Evolutionary conservation across 1,140 invertebrate species (phyloP), one percentile per base, ranked within the genome.

Genomic region (Lycorma delicatula): DNA sequence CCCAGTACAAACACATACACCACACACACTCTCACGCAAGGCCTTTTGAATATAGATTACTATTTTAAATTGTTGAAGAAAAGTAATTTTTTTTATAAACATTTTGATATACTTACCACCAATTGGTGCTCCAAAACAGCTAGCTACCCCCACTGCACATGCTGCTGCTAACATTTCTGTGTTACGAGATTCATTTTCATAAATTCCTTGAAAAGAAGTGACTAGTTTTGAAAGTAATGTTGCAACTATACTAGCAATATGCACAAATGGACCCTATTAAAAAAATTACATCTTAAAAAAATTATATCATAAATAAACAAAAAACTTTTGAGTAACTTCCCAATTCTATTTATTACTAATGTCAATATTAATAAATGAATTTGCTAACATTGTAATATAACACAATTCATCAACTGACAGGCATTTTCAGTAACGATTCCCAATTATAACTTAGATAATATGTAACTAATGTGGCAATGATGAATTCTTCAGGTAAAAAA

Each of bases 191-290:
- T 97, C 93, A 77, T 97, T 98, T 70, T 91, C 86, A 74, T 93
- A 93, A 66, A 94, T 93, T 20, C 89, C 88, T 75, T 93, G 87
- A 73, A 98, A 97, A 27, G 91, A 91, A 34, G 91, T 91, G 55
- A 96, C 86, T 62, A 94, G 72, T 76, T 95, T 96, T 56, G 91
- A 92, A 7, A 98, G 78, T 18, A 97, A 78, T 7, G 92, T 90
- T 12, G 94, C 94, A 47, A 93, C 88, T 72, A 97, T 96, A 70
- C 91, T 95, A 59, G 93, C 93, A 65, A 98, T 95, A 75, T 98
- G 94, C 46, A 96, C 93, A 74, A 96, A 96, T n/a, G 91, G 91
- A 75, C 91, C 91, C 83, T 85, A 70, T 20, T 71, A 65, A 9
- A 36, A 2, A 26, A n/a, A 11, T 18, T 11, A 20, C 34, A 22